Evolutionary conservation across 1,140 invertebrate species (phyloP).

Genomic region (Grapholita molesta): DNA sequence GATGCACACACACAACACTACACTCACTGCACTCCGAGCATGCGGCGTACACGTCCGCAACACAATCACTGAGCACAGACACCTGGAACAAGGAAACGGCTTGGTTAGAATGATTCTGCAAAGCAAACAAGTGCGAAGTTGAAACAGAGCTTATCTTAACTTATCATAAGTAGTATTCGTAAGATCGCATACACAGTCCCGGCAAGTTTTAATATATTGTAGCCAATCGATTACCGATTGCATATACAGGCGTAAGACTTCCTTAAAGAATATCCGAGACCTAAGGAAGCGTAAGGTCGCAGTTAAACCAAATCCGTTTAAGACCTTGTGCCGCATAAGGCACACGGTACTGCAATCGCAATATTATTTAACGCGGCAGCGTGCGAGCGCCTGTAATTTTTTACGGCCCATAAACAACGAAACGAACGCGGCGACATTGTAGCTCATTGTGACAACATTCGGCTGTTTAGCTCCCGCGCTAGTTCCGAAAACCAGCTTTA

Average conservation of each 20-base stretch:
- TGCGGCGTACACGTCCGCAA: conserved; percentile 11
- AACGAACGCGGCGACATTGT: conserved; percentile 36
- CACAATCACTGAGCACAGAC: conserved; percentile 17
- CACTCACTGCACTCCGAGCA: conserved; percentile 26
- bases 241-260: too few species aligned
- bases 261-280: too few species aligned
- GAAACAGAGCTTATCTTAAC: neutral
- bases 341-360: conserved; percentile 1
- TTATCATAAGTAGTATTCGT: too few species aligned
- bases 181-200: too few species aligned
- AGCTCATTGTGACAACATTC: conserved; percentile 28
- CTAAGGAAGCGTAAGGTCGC: neutral
- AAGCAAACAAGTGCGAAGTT: neutral
- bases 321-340: neutral
- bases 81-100: conserved; percentile 18
- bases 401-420: conserved; percentile 49
- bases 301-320: neutral
- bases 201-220: too few species aligned
- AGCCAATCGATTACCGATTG: too few species aligned
- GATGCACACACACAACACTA: conserved; percentile 25
- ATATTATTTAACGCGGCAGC: conserved; percentile 33
- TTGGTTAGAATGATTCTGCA: neutral
- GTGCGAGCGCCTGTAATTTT: conserved; percentile 38
- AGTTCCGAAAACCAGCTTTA: neutral
- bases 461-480: conserved; percentile 22